phyloP scores from a whole-genome alignment of 2,888 invertebrate genomes.

The Lathronympha strigana region DNA sequence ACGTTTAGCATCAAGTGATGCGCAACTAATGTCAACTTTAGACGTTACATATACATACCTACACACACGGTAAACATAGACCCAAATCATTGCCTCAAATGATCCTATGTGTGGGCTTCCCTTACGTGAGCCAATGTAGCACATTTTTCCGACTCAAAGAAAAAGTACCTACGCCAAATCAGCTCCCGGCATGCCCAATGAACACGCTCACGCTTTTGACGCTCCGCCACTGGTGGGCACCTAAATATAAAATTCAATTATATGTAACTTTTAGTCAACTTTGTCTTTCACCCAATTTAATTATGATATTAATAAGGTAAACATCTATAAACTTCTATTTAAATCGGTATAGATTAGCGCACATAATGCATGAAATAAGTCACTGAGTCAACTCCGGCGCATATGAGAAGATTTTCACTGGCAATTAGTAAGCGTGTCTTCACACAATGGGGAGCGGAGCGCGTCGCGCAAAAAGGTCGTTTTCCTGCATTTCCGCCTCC shows the following conservation, averaged over 20 bases:
- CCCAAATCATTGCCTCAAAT: constrained; percentile 7
- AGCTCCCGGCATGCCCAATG: no score
- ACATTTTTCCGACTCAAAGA: no score
- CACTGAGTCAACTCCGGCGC: constrained; percentile 30
- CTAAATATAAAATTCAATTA: no score
- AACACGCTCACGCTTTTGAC: no score
- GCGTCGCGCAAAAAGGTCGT: constrained; percentile 67
- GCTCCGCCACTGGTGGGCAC: no score
- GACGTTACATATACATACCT: not conserved
- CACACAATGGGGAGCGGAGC: constrained; percentile 67
- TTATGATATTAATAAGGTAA: not conserved
- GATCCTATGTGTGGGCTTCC: no score
- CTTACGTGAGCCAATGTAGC: no score
- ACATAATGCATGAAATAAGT: constrained; percentile 31
- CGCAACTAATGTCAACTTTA: not conserved
- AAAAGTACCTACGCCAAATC: no score
- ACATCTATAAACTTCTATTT: constrained; percentile 11
- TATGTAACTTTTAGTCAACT: not conserved
- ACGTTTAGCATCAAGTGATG: constrained; percentile 5
- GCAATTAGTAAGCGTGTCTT: constrained; percentile 66
- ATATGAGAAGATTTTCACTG: constrained; percentile 54
- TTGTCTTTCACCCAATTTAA: not conserved
- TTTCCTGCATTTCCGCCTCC: constrained; percentile 73
- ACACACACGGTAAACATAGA: not conserved
- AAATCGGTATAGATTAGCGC: constrained; percentile 18